These are phyloP conservation scores for Pelochelys cantorii DNA, from an alignment of 2,797 vertebrate genomes.

Conservation along the genomic window DNA sequence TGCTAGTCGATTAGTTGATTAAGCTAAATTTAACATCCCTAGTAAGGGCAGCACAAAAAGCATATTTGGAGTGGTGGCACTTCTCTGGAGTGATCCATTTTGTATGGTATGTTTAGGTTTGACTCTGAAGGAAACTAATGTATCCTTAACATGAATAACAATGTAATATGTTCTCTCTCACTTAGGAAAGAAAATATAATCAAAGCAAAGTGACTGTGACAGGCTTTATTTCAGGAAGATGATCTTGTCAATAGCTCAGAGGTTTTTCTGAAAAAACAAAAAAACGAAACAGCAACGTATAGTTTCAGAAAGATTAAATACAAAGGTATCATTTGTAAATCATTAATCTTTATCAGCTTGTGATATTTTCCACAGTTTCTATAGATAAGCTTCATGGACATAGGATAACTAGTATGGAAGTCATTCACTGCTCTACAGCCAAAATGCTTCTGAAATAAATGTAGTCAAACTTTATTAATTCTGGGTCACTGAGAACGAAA, in stretches of 20 bases:
- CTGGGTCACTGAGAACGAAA: too few species aligned
- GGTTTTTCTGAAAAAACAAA: background rate
- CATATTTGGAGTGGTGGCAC: background rate
- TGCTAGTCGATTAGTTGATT: too few species aligned
- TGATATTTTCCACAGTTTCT: background rate
- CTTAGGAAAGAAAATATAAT: background rate
- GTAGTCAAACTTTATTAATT: too few species aligned
- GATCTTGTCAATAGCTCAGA: background rate
- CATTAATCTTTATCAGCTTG: background rate
- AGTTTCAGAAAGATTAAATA: background rate
- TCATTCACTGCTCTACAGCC: too few species aligned
- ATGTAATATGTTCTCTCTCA: too few species aligned
- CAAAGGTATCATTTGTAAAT: background rate
- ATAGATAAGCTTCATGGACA: background rate
- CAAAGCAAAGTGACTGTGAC: background rate
- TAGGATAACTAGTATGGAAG: rapidly evolving
- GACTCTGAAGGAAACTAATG: too few species aligned
- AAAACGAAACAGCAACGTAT: rapidly evolving
- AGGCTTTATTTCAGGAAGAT: background rate
- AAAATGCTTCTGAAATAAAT: too few species aligned
- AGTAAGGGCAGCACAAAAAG: background rate
- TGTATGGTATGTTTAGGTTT: rapidly evolving
- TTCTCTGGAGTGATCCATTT: background rate
- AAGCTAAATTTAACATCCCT: too few species aligned
- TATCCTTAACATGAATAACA: too few species aligned